Conservation (phyloP, 2,888 invertebrate species). For the Rhingia rostrata region DNA sequence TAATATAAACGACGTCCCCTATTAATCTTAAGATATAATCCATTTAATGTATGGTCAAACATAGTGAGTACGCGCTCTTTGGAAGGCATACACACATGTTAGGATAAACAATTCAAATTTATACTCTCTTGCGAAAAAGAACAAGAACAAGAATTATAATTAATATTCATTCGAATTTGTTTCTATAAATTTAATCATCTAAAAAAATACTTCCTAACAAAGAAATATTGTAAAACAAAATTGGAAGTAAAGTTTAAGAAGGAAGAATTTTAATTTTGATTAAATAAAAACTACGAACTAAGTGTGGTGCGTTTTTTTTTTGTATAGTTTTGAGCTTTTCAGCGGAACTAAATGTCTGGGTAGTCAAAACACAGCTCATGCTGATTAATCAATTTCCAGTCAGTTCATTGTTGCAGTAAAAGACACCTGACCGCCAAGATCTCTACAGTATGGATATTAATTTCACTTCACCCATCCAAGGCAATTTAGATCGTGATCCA, state of each 20-base stretch:
- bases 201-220: constrained; percentile 1
- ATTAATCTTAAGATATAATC: constrained; percentile 2
- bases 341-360: no score
- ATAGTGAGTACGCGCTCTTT: not conserved
- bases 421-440: no score
- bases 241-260: constrained; percentile 18
- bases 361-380: no score
- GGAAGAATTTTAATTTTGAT: constrained; percentile 22
- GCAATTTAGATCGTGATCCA: no score
- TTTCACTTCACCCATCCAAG: no score
- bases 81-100: not conserved
- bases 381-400: no score
- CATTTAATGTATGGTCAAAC: not conserved
- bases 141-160: not conserved
- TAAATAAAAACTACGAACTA: constrained; percentile 20
- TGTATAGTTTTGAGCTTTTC: not conserved
- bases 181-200: constrained; percentile 15
- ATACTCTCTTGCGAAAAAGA: not conserved
- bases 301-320: not conserved
- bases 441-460: no score
- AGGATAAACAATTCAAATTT: not conserved
- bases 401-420: no score
- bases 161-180: constrained; percentile 33
- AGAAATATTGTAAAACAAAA: constrained; percentile 33
- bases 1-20: constrained; percentile 17